Conservation (phyloP, 2,797 vertebrate genomes). For the Linurgus olivaceus region DNA sequence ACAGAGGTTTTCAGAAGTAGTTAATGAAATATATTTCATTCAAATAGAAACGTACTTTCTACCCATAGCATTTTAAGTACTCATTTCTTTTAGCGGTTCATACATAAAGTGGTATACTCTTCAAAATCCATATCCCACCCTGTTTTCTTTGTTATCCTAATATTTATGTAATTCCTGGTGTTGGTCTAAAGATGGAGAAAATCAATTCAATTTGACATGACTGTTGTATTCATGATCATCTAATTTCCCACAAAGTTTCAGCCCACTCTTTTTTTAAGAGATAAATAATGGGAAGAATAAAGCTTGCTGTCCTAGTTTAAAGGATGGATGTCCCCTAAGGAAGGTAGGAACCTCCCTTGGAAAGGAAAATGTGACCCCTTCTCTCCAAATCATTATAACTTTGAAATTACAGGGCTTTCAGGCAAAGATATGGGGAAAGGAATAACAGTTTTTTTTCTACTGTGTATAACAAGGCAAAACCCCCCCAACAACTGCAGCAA, state of each 20-base stretch:
- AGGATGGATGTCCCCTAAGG: background rate
- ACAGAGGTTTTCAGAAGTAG: background rate
- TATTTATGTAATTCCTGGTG: background rate
- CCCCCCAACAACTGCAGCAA: fast-evolving
- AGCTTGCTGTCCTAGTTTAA: background rate
- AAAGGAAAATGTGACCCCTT: background rate
- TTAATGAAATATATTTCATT: background rate
- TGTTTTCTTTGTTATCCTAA: background rate
- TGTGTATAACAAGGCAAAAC: background rate
- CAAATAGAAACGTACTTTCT: background rate
- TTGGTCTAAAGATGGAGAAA: background rate
- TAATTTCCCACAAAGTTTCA: background rate
- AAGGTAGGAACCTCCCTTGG: fast-evolving
- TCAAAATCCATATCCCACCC: background rate
- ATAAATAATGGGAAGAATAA: background rate
- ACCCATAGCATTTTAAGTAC: background rate
- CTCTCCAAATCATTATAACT: background rate
- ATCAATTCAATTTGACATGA: background rate
- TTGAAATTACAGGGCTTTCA: background rate
- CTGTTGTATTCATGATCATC: background rate
- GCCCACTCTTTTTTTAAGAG: background rate
- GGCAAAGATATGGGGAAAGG: background rate
- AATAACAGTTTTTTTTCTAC: background rate
- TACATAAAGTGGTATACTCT: fast-evolving
- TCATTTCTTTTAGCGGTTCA: background rate